Evolutionary conservation across 2,888 invertebrate species (phyloP).

Genomic region (Eupelmus urozonus): DNA sequence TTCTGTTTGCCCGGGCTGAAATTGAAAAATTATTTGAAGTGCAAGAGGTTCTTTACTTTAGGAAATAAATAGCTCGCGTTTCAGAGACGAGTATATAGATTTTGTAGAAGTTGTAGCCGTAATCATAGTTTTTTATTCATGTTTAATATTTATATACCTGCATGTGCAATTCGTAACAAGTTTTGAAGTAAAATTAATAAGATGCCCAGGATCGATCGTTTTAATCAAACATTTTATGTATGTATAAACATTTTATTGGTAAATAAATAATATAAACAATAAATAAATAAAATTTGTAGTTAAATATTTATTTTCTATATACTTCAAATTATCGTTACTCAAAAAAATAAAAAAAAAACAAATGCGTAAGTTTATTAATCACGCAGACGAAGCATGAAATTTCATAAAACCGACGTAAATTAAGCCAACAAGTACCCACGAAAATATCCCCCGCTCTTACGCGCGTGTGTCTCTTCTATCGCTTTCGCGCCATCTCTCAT

Average conservation of each 20-base stretch:
- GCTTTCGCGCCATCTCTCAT: slow-evolving; percentile 51
- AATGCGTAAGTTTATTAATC: no score
- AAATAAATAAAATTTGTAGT: no score
- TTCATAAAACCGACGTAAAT: no score
- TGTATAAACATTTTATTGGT: no score
- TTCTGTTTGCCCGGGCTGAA: slow-evolving; percentile 8
- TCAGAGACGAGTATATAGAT: not conserved
- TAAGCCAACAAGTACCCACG: no score
- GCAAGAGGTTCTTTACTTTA: slow-evolving; percentile 2
- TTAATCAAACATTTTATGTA: not conserved
- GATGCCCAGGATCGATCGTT: not conserved
- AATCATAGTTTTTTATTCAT: not conserved
- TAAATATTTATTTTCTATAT: no score
- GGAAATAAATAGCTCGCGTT: slow-evolving; percentile 26
- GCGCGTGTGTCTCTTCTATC: not conserved
- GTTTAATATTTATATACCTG: not conserved
- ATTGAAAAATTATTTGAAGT: slow-evolving; percentile 53
- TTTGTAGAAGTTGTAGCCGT: not conserved
- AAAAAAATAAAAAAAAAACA: no score
- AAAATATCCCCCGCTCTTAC: not conserved
- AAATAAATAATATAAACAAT: no score
- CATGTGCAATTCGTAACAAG: not conserved
- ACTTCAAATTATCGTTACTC: no score
- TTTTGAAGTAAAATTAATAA: slow-evolving; percentile 4
- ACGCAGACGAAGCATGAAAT: no score